Evolutionary conservation across 1,140 invertebrate species (phyloP).

Genomic region (Drosophila ananassae): DNA sequence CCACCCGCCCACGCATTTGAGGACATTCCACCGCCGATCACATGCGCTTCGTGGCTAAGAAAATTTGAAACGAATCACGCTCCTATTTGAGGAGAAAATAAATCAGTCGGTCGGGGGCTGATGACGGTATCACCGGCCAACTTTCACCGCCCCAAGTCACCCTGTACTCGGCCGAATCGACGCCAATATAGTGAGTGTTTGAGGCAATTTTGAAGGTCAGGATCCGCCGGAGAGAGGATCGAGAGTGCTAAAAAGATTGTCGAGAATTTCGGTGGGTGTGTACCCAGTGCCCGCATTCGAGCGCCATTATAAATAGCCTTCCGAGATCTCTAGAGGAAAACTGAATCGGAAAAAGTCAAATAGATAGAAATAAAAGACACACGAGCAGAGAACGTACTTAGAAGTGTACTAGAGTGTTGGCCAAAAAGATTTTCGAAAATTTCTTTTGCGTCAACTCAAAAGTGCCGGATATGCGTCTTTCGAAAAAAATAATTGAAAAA

Average conservation of each 20-base stretch:
- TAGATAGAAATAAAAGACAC: constrained; percentile 14
- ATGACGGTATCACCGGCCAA: constrained; percentile 29
- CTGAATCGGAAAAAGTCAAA: constrained; percentile 10
- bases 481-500: constrained; percentile 10
- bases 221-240: constrained; percentile 31
- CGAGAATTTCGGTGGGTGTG: constrained; percentile 39
- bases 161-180: constrained; percentile 6
- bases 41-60: constrained; percentile 8
- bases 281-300: constrained; percentile 54
- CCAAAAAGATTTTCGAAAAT: constrained; percentile 5
- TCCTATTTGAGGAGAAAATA: constrained; percentile 12
- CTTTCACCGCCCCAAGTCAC: constrained; percentile 37
- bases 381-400: constrained; percentile 19
- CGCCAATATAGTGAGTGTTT: constrained; percentile 1
- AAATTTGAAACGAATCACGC: not conserved
- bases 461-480: constrained; percentile 66
- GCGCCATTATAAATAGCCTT: constrained; percentile 55
- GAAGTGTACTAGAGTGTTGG: constrained; percentile 6
- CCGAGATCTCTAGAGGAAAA: constrained; percentile 26
- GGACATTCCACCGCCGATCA: constrained; percentile 39
- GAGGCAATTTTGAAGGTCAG: constrained; percentile 67
- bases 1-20: constrained; percentile 26
- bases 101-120: constrained; percentile 35
- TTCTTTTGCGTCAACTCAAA: constrained; percentile 50
- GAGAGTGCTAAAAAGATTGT: constrained; percentile 10